phyloP scores from a whole-genome alignment of 1,140 invertebrate species.

The Nasonia giraulti region DNA sequence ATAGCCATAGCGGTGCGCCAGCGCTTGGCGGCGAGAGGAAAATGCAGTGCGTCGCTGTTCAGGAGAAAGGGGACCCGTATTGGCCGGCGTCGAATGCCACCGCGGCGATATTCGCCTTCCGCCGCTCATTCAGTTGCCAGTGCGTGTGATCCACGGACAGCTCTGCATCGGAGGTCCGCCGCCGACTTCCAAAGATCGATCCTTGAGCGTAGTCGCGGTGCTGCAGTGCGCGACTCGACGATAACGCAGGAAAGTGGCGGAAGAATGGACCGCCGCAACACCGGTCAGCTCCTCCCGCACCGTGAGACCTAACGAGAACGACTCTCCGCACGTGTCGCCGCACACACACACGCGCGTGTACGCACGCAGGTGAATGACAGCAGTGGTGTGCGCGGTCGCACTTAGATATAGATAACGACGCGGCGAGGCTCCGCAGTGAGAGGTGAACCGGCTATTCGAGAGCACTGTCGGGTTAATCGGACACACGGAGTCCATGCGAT shows the following conservation, averaged over 20 bases:
- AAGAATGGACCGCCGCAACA: background rate
- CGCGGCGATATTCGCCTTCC: slow-evolving; percentile 6
- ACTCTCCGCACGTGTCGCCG: no score
- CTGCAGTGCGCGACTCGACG: no score
- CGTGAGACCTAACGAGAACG: no score
- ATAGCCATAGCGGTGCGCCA: background rate
- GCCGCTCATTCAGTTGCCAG: slow-evolving; percentile 67
- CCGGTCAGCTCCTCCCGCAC: background rate
- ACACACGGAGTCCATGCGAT: slow-evolving; percentile 1
- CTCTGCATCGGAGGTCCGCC: background rate
- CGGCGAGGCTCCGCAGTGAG: slow-evolving; percentile 19
- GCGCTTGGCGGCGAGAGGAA: slow-evolving; percentile 56
- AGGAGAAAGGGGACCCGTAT: slow-evolving; percentile 67
- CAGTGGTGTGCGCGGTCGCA: background rate
- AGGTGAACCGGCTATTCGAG: slow-evolving; percentile 43
- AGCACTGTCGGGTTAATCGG: background rate
- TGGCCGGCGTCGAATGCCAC: slow-evolving; percentile 56
- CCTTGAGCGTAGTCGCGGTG: no score
- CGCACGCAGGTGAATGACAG: slow-evolving; percentile 39
- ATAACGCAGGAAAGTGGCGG: background rate
- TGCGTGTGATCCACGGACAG: slow-evolving; percentile 64
- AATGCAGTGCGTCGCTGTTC: slow-evolving; percentile 55
- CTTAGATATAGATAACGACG: background rate
- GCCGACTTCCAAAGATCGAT: no score
- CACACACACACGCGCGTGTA: slow-evolving; percentile 43